These are phyloP conservation scores for Oscheius sp. DNA, from an alignment of 2,888 invertebrate genomes.

Conservation along the genomic window DNA sequence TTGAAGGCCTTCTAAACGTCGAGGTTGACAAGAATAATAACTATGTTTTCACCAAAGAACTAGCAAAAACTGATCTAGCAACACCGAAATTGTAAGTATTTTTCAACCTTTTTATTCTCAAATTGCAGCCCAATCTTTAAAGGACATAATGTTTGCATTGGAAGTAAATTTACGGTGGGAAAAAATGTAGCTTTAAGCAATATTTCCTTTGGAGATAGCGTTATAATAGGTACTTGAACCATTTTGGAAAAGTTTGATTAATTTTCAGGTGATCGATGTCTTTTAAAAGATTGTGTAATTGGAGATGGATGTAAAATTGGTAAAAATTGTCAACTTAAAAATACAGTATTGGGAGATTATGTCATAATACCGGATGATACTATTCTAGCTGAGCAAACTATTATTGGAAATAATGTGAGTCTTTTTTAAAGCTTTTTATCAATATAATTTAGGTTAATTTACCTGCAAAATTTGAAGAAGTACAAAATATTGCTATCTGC, in stretches of 20 bases:
- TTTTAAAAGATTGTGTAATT: conserved; percentile 32
- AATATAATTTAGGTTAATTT: conserved; percentile 15
- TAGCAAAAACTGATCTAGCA: background rate
- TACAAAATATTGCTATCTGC: conserved; percentile 4
- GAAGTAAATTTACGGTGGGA: conserved; percentile 21
- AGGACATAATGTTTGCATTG: conserved; percentile 32
- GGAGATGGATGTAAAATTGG: conserved; percentile 44
- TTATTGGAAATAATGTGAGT: conserved; percentile 39
- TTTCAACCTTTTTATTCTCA: too few relatives aligned
- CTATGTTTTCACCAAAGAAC: background rate
- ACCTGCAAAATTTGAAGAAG: background rate
- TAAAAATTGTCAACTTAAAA: conserved; percentile 31
- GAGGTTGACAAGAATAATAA: background rate
- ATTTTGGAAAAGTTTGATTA: background rate
- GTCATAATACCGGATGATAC: conserved; percentile 36
- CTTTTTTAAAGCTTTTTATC: background rate
- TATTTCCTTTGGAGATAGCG: conserved; percentile 31
- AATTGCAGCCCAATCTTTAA: conserved; percentile 14
- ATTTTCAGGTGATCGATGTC: conserved; percentile 24
- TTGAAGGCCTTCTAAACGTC: background rate
- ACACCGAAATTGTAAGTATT: conserved; percentile 19
- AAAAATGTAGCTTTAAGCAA: conserved; percentile 25
- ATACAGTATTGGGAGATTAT: conserved; percentile 34
- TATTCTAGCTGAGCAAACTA: background rate
- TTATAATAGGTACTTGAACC: conserved; percentile 25